A percentile compares a stretch with the other conserved stretches of the same genome.
Conservation (phyloP, 2,797 vertebrate genomes). For the Pangasius djambal region DNA sequence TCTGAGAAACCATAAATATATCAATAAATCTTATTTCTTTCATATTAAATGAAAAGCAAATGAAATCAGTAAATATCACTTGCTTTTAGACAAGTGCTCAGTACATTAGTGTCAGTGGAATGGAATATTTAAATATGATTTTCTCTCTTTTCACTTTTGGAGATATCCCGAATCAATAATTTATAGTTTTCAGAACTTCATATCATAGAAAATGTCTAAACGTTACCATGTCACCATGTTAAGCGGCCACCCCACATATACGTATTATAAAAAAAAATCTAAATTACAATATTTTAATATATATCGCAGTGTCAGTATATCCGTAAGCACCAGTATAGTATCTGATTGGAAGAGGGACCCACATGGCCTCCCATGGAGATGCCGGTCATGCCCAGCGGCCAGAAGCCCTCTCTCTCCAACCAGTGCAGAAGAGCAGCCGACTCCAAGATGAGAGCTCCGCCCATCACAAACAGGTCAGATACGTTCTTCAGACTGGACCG, state of each 20-base stretch:
- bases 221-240: neutral
- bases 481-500: conserved; percentile 95
- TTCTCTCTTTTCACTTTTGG: no score
- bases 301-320: neutral
- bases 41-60: no score
- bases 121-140: no score
- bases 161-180: no score
- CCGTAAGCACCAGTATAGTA: neutral
- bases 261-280: neutral
- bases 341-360: conserved; percentile 65
- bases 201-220: no score
- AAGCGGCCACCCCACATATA: neutral
- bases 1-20: no score
- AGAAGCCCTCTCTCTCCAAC: conserved; percentile 94
- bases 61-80: no score
- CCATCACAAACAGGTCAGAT: conserved; percentile 98
- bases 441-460: conserved; percentile 93
- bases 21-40: no score
- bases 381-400: conserved; percentile 95
- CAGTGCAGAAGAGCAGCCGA: conserved; percentile 91
- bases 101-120: no score
- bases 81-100: no score
- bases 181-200: no score
- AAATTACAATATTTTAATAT: neutral
- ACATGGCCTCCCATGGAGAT: conserved; percentile 99